Base-by-base conservation (phyloP, 2,113 vertebrate genomes). In the Coptodon bakossiorum region DNA sequence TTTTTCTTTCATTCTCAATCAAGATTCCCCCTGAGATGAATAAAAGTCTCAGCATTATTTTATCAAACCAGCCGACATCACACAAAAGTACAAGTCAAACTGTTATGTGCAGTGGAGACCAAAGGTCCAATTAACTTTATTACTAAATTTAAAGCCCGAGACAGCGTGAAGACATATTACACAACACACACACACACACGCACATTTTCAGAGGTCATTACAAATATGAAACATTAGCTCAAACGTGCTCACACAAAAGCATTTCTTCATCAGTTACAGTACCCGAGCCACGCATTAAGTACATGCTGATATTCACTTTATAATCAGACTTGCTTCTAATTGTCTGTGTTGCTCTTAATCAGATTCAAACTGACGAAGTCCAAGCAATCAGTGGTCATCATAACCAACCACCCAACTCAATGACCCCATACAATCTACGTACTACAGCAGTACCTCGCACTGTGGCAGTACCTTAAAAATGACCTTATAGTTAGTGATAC, bases 51-150 rank as follows among this genome's bases (percentile, higher is more conserved):
- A 71, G 59, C 48, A 50, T 90, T 89, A 88, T 91, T 85, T 81
- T 82, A 88, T 50, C 24, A 76, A 50, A 87, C 50, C 52, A 66
- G 81, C 86, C 57, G 19, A 45, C 73, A 48, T 22, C 81, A 57
- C 40, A 82, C 78, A 56, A 34, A 38, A 68, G 84, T 76, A 43
- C 57, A 52, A 12, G 48, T 36, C 86, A 66, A 59, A 82, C 82
- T 78, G 63, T 40, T 34, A 29, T 43, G 85, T 87, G 83, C 82
- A 13, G 6, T 43, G 19, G 83, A 84, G 29, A 83, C 86, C 68
- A 54, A 50, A 87, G 52, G 82, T 78, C 86, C 79, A 88, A 93
- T 92, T 92, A 91, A 89, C 82, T 90, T 87, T 90, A 93, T 89
- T 83, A 91, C 86, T 79, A 86, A 81, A 68, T 73, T 83, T 90